phyloP scores from a whole-genome alignment of 2,888 invertebrate genomes.

The Eupsilia transversa region DNA sequence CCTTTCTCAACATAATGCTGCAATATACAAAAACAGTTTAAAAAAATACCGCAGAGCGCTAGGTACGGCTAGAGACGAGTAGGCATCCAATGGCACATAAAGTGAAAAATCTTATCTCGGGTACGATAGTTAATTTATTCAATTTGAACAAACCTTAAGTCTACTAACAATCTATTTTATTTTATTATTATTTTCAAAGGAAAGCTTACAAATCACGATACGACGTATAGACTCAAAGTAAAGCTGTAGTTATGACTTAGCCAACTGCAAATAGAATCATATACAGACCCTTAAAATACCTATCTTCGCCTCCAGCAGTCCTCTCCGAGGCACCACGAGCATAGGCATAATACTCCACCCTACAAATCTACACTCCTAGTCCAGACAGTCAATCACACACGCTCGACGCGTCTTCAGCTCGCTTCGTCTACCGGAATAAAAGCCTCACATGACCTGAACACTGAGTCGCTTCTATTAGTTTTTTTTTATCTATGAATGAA shows the following conservation, averaged over 20 bases:
- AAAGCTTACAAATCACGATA: too few relatives aligned
- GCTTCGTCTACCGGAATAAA: conserved; percentile 85
- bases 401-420: conserved; percentile 74
- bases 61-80: too few relatives aligned
- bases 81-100: too few relatives aligned
- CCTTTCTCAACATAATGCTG: too few relatives aligned
- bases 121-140: too few relatives aligned
- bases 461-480: conserved; percentile 73
- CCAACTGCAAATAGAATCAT: neutral
- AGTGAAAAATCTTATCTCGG: too few relatives aligned
- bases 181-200: too few relatives aligned
- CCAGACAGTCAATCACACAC: conserved; percentile 78
- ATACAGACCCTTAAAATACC: neutral
- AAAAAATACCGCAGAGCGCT: too few relatives aligned
- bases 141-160: too few relatives aligned
- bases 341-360: conserved; percentile 39
- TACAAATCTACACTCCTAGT: conserved; percentile 31
- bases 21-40: too few relatives aligned
- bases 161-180: too few relatives aligned
- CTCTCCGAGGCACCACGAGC: conserved; percentile 43
- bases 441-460: conserved; percentile 80
- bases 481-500: conserved; percentile 62
- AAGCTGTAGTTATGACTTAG: neutral
- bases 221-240: too few relatives aligned
- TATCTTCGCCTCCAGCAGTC: neutral